These are phyloP conservation scores for Emmelina monodactyla DNA, from an alignment of 2,888 invertebrate genomes.

Conservation along the genomic window DNA sequence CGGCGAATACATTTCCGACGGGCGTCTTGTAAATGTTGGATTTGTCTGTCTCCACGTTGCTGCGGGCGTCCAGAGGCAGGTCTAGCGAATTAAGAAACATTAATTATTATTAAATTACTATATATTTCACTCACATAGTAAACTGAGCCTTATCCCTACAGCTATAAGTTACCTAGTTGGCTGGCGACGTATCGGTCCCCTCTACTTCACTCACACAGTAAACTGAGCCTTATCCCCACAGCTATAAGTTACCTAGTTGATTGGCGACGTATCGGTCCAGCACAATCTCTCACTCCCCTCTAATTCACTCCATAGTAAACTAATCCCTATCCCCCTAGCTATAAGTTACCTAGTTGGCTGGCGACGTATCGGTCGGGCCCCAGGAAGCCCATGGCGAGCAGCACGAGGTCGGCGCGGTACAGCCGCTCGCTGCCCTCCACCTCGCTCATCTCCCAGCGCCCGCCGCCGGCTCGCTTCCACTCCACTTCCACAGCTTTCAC, in stretches of 20 bases:
- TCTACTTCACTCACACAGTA: no score
- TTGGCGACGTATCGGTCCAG: constrained; percentile 88
- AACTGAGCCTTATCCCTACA: no score
- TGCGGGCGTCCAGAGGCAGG: constrained; percentile 88
- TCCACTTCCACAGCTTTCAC: constrained; percentile 90
- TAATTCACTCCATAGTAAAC: no score
- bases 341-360: constrained; percentile 69
- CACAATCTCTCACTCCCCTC: constrained; percentile 80
- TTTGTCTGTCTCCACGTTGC: constrained; percentile 85
- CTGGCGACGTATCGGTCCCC: constrained; percentile 88
- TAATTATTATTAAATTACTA: not conserved
- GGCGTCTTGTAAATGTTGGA: constrained; percentile 80
- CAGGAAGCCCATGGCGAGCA: constrained; percentile 98
- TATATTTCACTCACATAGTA: no score
- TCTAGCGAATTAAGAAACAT: constrained; percentile 24
- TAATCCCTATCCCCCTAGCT: no score
- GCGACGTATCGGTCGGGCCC: constrained; percentile 93
- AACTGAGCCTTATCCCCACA: no score
- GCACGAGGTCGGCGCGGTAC: constrained; percentile 87
- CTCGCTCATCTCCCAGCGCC: constrained; percentile 95
- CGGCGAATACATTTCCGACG: constrained; percentile 88
- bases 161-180: constrained; percentile 66
- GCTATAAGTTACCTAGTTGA: constrained; percentile 99
- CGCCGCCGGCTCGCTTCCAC: constrained; percentile 91
- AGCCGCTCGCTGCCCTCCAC: constrained; percentile 79